These are phyloP conservation scores for Oscheius sp. DNA, from an alignment of 1,140 invertebrate genomes.

Conservation along the genomic window DNA sequence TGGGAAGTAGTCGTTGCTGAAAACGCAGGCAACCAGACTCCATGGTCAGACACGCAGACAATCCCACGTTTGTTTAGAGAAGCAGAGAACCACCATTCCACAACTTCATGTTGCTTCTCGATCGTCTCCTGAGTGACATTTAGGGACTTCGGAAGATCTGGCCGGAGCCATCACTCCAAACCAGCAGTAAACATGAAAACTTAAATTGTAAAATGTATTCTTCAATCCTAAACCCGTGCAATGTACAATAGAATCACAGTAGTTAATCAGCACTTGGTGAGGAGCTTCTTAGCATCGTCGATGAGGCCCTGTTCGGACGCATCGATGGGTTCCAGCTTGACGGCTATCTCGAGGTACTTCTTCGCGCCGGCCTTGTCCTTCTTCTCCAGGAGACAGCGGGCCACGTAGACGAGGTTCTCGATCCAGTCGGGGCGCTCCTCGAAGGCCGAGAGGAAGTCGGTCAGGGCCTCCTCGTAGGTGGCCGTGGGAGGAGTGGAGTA, in stretches of 20 bases:
- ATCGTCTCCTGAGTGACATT: too few relatives aligned
- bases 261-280: conserved; percentile 26
- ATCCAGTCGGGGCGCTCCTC: conserved; percentile 61
- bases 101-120: too few relatives aligned
- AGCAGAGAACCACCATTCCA: too few relatives aligned
- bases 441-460: conserved; percentile 53
- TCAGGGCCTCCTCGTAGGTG: conserved; percentile 62
- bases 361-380: conserved; percentile 53
- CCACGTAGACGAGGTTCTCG: conserved; percentile 62
- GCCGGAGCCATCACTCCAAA: too few relatives aligned
- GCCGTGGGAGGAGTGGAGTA: conserved; percentile 62
- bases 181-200: too few relatives aligned
- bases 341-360: conserved; percentile 53
- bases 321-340: conserved; percentile 45
- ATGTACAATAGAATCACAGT: background rate
- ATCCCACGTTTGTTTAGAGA: too few relatives aligned
- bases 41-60: too few relatives aligned
- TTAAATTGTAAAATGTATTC: too few relatives aligned
- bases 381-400: conserved; percentile 56
- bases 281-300: conserved; percentile 28
- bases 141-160: too few relatives aligned
- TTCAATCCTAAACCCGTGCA: too few relatives aligned
- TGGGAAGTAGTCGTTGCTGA: too few relatives aligned
- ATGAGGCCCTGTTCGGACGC: conserved; percentile 42
- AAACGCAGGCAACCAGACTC: too few relatives aligned